Conservation (phyloP, 2,797 vertebrate genomes). For the Semaprochilodus insignis region DNA sequence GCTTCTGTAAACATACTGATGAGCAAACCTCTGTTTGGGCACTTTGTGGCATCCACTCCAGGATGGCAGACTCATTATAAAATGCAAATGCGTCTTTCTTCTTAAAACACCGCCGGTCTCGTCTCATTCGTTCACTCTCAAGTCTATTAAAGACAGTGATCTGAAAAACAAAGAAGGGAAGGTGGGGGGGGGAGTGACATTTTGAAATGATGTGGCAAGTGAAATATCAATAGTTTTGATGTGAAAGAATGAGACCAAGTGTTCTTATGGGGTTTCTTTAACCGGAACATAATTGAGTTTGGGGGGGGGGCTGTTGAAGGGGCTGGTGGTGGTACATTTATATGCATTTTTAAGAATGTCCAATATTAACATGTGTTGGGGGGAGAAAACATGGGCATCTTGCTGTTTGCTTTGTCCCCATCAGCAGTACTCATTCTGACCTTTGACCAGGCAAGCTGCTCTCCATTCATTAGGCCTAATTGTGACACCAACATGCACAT, state of each 20-base stretch:
- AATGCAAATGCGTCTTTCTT: conserved; percentile 66
- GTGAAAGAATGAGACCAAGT: conserved; percentile 62
- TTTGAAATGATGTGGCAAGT: conserved; percentile 61
- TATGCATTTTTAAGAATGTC: conserved; percentile 12
- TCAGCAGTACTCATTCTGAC: conserved; percentile 64
- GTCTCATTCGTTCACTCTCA: conserved; percentile 56
- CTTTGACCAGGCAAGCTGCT: conserved; percentile 65
- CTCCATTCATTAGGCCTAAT: conserved; percentile 75
- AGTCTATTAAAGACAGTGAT: conserved; percentile 61
- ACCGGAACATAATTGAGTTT: conserved; percentile 40
- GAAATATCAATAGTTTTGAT: conserved; percentile 61
- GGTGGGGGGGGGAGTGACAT: conserved; percentile 50
- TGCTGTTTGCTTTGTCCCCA: conserved; percentile 68
- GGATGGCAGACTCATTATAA: conserved; percentile 66
- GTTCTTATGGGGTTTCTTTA: conserved; percentile 56
- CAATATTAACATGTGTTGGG: conserved; percentile 40
- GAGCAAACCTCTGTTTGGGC: conserved; percentile 54
- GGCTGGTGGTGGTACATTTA: neutral
- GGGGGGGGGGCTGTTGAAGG: neutral
- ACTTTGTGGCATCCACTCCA: conserved; percentile 57
- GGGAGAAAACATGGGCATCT: conserved; percentile 48
- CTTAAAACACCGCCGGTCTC: conserved; percentile 55
- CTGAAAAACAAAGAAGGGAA: conserved; percentile 52
- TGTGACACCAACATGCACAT: conserved; percentile 55
- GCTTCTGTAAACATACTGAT: conserved; percentile 55